Evolutionary conservation across 2,113 vertebrate species (phyloP), one percentile per base, ranked within the genome.

Genomic region (Xenotilapia longispinis): DNA sequence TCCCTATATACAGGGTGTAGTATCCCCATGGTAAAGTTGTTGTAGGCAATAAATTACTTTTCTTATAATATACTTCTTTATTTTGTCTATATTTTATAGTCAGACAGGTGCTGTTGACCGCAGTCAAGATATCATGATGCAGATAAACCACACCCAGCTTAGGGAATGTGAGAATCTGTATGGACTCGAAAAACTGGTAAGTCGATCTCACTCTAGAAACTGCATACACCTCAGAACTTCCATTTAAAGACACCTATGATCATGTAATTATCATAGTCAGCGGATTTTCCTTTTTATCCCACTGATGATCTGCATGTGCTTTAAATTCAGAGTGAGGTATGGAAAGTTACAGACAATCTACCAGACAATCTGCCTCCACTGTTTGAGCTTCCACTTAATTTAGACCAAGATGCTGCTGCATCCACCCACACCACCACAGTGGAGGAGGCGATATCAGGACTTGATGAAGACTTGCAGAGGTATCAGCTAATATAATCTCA

Each of bases 61-160:
- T 65, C 10, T 65, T 65, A n/a, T 65, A 65, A 65, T 38, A 65
- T 38, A 38, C 33, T 21, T 47, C 33, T 21, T 47, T 28, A 73
- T 73, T 73, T 8, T 3, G 7, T 5, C 2, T 21, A 5, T n/a
- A 73, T 42, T 85, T 81, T 57, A 47, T 81, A 96, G 96, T 87
- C 92, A 95, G 89, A 95, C 93, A 1, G 96, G 95, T 80, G 94
- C 95, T n/a, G 23, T 95, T 6, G 95, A 95, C 88, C 94, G 85
- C 86, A 96, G 96, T 81, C 84, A 88, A 33, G 92, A 96, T 91
- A 96, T 96, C 91, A 95, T 96, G 95, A 95, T 95, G 93, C 94
- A 96, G 89, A 95, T 95, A 73, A 94, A 96, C 88, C 89, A 80
- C 58, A 88, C 89, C 23, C 83, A 79, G 75, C 21, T 90, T 6